These are phyloP conservation scores for Diogma glabrata DNA, from an alignment of 2,888 invertebrate genomes.

Conservation along the genomic window DNA sequence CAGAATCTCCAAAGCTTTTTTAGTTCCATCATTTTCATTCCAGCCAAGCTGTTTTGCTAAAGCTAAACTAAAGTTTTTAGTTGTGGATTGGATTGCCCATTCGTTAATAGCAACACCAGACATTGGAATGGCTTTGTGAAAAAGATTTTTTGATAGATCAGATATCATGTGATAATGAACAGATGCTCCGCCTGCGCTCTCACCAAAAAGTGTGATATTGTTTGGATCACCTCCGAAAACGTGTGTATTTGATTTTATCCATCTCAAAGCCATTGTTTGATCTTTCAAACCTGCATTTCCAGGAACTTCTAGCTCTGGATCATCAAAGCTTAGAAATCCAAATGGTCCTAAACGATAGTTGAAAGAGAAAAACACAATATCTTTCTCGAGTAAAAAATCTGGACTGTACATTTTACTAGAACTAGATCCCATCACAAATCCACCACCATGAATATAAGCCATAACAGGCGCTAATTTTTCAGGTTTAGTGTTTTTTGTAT, in stretches of 20 bases:
- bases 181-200: constrained; percentile 39
- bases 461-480: constrained; percentile 31
- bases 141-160: constrained; percentile 35
- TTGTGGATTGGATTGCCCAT: too few relatives aligned
- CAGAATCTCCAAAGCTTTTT: constrained; percentile 29
- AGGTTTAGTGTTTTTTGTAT: constrained; percentile 18
- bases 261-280: constrained; percentile 31
- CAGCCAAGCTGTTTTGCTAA: constrained; percentile 32
- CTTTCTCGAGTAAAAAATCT: constrained; percentile 37
- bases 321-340: constrained; percentile 32
- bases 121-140: constrained; percentile 33
- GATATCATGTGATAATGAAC: constrained; percentile 40
- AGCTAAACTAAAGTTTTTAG: constrained; percentile 27
- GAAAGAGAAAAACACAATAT: constrained; percentile 44
- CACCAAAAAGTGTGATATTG: neutral
- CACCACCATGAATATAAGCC: constrained; percentile 42
- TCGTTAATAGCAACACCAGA: constrained; percentile 28
- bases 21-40: constrained; percentile 24
- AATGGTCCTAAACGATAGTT: constrained; percentile 39
- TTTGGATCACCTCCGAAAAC: constrained; percentile 6
- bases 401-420: constrained; percentile 36
- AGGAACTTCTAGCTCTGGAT: constrained; percentile 29
- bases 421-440: constrained; percentile 37
- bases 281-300: constrained; percentile 26
- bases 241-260: constrained; percentile 20